These are phyloP conservation scores for Takifugu ocellatus DNA, from an alignment of 2,797 vertebrate genomes.

Conservation along the genomic window DNA sequence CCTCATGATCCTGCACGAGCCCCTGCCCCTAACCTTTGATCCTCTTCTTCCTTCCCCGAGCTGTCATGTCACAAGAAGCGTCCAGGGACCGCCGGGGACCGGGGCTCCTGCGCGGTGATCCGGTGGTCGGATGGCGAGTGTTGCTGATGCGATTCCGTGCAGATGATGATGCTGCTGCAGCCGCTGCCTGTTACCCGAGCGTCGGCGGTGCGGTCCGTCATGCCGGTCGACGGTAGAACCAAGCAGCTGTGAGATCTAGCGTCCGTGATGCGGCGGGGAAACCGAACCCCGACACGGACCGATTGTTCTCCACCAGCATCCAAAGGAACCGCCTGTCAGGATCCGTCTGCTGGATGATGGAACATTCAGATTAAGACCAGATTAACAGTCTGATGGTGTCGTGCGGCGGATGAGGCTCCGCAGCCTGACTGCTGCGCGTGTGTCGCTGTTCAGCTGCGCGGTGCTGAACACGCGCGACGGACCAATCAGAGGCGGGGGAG, in stretches of 20 bases:
- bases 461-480: constrained; percentile 74
- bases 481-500: constrained; percentile 59
- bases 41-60: constrained; percentile 72
- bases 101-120: constrained; percentile 38
- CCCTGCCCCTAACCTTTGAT: constrained; percentile 63
- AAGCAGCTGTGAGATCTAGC: constrained; percentile 20
- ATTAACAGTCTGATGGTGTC: constrained; percentile 1
- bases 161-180: constrained; percentile 46
- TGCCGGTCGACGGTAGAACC: constrained; percentile 37
- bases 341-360: neutral
- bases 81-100: constrained; percentile 58
- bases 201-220: constrained; percentile 41
- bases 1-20: constrained; percentile 30
- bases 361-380: neutral
- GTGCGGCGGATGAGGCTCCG: constrained; percentile 23
- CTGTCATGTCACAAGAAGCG: constrained; percentile 78
- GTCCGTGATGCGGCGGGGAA: constrained; percentile 22
- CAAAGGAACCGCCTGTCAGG: neutral
- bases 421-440: constrained; percentile 48
- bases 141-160: constrained; percentile 52
- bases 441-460: constrained; percentile 76
- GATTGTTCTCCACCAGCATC: neutral
- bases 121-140: constrained; percentile 55
- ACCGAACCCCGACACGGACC: neutral
- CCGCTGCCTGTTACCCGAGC: constrained; percentile 30